These are phyloP conservation scores for Nasua narica DNA, from an alignment of 2,797 vertebrate species.

Conservation along the genomic window DNA sequence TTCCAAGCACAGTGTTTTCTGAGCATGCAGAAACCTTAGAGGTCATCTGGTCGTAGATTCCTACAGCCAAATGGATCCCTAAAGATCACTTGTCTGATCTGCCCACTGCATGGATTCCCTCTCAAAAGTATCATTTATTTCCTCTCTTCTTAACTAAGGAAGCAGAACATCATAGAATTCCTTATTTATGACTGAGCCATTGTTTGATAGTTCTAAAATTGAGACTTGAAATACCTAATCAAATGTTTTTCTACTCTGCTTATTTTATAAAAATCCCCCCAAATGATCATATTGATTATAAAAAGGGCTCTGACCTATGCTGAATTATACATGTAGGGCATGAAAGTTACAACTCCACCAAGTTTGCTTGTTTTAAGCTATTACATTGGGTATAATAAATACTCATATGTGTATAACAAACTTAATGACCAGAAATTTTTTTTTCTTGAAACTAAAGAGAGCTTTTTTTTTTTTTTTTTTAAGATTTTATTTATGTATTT, in stretches of 20 bases:
- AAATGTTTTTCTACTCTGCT: not conserved
- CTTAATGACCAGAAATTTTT: not conserved
- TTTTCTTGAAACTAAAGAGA: not conserved
- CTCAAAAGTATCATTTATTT: not conserved
- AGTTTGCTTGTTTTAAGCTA: conserved; percentile 9
- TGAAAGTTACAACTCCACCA: not conserved
- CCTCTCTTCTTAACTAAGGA: not conserved
- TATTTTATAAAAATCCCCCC: not conserved
- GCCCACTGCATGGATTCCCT: not conserved
- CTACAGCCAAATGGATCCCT: not conserved
- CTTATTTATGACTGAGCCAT: not conserved
- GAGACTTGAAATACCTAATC: not conserved
- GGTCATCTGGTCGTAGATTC: not conserved
- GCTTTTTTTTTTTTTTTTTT: too few species aligned
- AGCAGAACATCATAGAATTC: not conserved
- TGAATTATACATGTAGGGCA: not conserved
- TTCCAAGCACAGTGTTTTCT: not conserved
- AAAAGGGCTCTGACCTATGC: not conserved
- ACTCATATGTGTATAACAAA: not conserved
- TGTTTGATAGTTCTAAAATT: not conserved
- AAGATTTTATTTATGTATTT: too few species aligned
- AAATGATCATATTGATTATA: not conserved
- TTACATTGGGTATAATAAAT: not conserved
- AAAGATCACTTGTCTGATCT: not conserved
- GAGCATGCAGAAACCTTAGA: not conserved